Evolutionary conservation across 1,140 invertebrate genomes (phyloP).

Genomic region (Oncopodura yosiiana): DNA sequence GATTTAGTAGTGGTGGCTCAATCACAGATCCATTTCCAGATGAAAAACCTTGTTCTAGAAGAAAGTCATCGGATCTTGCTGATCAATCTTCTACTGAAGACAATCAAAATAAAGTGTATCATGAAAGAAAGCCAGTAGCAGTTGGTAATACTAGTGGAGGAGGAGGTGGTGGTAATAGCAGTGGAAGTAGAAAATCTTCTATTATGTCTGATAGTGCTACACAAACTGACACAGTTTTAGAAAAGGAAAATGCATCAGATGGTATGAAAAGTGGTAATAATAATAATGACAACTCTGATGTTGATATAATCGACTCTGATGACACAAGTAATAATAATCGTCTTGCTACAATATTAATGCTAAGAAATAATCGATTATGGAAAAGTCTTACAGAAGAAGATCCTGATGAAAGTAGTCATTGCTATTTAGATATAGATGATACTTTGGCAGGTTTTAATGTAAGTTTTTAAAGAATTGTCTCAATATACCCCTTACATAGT

Average conservation of each 20-base stretch:
- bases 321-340: constrained; percentile 21
- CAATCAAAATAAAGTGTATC: constrained; percentile 5
- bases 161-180: neutral
- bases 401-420: constrained; percentile 19
- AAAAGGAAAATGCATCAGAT: constrained; percentile 9
- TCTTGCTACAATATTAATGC: constrained; percentile 30
- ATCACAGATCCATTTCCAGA: neutral
- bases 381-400: constrained; percentile 35
- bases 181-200: neutral
- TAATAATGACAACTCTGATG: too few relatives aligned
- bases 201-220: constrained; percentile 7
- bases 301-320: too few relatives aligned
- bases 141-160: too few relatives aligned
- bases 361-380: constrained; percentile 30
- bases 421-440: constrained; percentile 23
- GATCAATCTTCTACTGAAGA: neutral
- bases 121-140: constrained; percentile 3
- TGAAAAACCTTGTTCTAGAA: too few relatives aligned
- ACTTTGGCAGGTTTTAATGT: too few relatives aligned
- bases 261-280: too few relatives aligned
- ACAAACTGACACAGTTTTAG: constrained; percentile 25
- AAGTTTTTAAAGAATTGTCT: too few relatives aligned
- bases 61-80: too few relatives aligned
- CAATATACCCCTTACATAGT: too few relatives aligned
- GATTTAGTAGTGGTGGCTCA: constrained; percentile 7